Conservation (phyloP, 2,888 invertebrate species). For the Panopea generosa region DNA sequence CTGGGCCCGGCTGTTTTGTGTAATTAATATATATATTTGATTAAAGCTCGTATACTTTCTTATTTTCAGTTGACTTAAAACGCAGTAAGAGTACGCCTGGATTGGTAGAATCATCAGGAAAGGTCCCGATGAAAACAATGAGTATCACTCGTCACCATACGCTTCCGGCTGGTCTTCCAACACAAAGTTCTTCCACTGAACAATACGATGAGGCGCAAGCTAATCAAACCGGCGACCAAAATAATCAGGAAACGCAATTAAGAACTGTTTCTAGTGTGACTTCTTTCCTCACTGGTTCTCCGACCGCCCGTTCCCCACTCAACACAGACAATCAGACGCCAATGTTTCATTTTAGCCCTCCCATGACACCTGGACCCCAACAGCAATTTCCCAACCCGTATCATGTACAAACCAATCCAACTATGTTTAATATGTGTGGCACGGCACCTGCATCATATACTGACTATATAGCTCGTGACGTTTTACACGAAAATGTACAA, state of each 20-base stretch:
- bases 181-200: constrained; percentile 55
- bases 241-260: constrained; percentile 64
- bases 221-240: constrained; percentile 13
- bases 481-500: constrained; percentile 51
- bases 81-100: constrained; percentile 98
- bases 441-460: constrained; percentile 48
- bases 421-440: constrained; percentile 50
- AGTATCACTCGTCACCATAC: constrained; percentile 76
- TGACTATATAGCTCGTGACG: constrained; percentile 59
- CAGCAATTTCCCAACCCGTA: constrained; percentile 54
- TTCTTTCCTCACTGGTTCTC: constrained; percentile 75
- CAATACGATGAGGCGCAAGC: constrained; percentile 28
- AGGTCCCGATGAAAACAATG: constrained; percentile 88
- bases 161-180: constrained; percentile 76
- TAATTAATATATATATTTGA: too few species aligned
- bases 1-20: too few species aligned
- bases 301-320: constrained; percentile 55
- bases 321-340: constrained; percentile 42
- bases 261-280: constrained; percentile 79
- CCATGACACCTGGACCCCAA: constrained; percentile 42
- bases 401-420: constrained; percentile 49
- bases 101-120: constrained; percentile 96
- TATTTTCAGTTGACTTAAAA: constrained; percentile 92
- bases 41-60: too few species aligned
- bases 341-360: constrained; percentile 63